phyloP scores from a whole-genome alignment of 2,888 invertebrate species.

The Gandaritis pyraliata region DNA sequence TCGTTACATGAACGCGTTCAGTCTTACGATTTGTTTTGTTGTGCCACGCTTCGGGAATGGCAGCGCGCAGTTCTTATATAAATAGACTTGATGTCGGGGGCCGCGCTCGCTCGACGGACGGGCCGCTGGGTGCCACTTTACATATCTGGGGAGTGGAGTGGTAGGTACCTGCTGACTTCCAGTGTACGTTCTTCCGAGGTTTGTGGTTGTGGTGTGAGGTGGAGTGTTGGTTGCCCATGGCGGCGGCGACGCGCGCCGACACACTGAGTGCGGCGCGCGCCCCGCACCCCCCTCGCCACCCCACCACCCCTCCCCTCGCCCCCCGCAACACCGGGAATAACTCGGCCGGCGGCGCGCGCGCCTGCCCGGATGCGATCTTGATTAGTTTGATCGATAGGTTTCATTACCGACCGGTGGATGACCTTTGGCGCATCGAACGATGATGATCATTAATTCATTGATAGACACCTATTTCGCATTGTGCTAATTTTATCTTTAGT shows the following conservation, averaged over 20 bases:
- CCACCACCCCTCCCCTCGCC: conserved; percentile 46
- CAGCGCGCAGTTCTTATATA: conserved; percentile 76
- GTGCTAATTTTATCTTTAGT: conserved; percentile 20
- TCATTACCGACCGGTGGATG: conserved; percentile 36
- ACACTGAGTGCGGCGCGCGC: conserved; percentile 67
- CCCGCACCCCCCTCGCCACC: conserved; percentile 49
- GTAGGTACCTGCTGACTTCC: conserved; percentile 92
- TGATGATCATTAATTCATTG: conserved; percentile 24
- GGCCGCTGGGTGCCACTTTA: conserved; percentile 6
- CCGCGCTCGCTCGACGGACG: conserved; percentile 39
- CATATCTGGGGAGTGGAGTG: conserved; percentile 25
- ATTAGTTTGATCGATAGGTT: conserved; percentile 71
- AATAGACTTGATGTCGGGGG: conserved; percentile 70
- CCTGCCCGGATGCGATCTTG: conserved; percentile 57
- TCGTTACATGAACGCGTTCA: conserved; percentile 77
- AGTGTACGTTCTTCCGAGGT: conserved; percentile 91
- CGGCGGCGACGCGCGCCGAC: conserved; percentile 81
- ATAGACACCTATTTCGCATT: conserved; percentile 1
- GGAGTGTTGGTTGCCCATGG: conserved; percentile 83
- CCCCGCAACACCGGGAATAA: conserved; percentile 66
- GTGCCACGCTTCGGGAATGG: conserved; percentile 77
- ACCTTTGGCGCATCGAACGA: conserved; percentile 42
- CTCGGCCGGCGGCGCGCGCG: conserved; percentile 53
- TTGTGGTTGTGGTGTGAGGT: conserved; percentile 76
- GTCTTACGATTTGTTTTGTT: conserved; percentile 83